Percentiles rank a stretch among this genome's conserved stretches.
phyloP scores from a whole-genome alignment of 2,888 invertebrate species.

The Bombylius discolor region DNA sequence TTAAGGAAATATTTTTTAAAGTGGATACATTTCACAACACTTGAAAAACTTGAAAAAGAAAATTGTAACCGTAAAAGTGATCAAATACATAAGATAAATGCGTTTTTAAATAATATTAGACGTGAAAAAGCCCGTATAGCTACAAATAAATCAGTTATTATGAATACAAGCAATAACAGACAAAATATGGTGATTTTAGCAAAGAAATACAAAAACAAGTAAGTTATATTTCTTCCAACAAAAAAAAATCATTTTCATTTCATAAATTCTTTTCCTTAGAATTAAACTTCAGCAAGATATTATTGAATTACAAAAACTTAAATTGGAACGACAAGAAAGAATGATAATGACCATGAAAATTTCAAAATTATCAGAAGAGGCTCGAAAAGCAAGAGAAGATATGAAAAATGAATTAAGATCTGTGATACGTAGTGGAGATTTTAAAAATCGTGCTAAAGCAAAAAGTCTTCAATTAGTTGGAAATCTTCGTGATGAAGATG shows the following conservation, averaged over 20 bases:
- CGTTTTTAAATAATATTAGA: constrained; percentile 32
- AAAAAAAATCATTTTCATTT: not conserved
- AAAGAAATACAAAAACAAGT: constrained; percentile 35
- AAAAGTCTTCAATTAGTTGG: constrained; percentile 34
- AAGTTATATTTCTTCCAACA: constrained; percentile 6
- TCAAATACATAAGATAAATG: constrained; percentile 31
- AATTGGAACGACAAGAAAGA: constrained; percentile 56
- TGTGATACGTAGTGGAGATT: constrained; percentile 43
- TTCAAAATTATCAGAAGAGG: constrained; percentile 52
- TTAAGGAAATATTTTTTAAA: constrained; percentile 27
- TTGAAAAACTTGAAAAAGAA: constrained; percentile 30
- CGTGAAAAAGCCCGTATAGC: constrained; percentile 24
- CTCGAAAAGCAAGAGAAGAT: constrained; percentile 46
- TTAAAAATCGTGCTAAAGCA: constrained; percentile 40
- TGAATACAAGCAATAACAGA: not conserved
- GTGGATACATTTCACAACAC: constrained; percentile 33
- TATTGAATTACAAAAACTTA: constrained; percentile 56
- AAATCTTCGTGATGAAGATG: constrained; percentile 29
- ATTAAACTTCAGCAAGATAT: constrained; percentile 58
- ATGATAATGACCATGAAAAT: constrained; percentile 60
- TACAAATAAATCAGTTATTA: not conserved
- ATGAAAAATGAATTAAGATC: constrained; percentile 44
- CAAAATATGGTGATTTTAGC: constrained; percentile 6
- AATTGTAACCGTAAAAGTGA: constrained; percentile 20
- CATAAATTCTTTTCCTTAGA: constrained; percentile 26